Evolutionary conservation across 2,888 invertebrate genomes (phyloP).

Genomic region (Neoascia interrupta): DNA sequence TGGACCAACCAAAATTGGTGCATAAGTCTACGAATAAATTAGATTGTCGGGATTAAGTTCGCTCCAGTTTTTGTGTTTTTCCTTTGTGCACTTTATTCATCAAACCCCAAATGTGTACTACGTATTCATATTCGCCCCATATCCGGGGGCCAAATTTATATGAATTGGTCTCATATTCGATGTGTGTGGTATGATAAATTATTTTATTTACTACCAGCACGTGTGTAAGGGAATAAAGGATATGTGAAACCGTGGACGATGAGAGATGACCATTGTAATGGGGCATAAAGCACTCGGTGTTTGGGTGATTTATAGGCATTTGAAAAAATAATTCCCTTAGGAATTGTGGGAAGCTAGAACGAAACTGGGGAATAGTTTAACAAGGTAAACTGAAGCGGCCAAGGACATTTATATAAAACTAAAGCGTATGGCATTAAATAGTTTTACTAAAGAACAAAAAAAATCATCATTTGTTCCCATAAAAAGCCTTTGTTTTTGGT

Average conservation of each 20-base stretch:
- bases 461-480: no score
- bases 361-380: no score
- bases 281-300: neutral
- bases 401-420: no score
- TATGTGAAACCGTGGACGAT: constrained; percentile 13
- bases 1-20: no score
- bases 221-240: neutral
- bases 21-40: constrained; percentile 31
- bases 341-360: no score
- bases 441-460: no score
- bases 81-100: neutral
- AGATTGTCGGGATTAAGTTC: neutral
- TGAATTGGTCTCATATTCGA: constrained; percentile 26
- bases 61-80: neutral
- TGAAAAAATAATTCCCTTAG: no score
- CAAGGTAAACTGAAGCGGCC: no score
- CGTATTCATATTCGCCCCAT: no score
- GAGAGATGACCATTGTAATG: constrained; percentile 35
- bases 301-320: constrained; percentile 40
- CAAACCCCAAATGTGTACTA: no score
- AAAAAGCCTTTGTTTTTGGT: no score
- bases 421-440: no score
- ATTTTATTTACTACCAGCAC: constrained; percentile 32
- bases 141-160: neutral
- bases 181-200: constrained; percentile 24